Conservation (phyloP, 2,888 invertebrate genomes). For the Pinctada fucata region DNA sequence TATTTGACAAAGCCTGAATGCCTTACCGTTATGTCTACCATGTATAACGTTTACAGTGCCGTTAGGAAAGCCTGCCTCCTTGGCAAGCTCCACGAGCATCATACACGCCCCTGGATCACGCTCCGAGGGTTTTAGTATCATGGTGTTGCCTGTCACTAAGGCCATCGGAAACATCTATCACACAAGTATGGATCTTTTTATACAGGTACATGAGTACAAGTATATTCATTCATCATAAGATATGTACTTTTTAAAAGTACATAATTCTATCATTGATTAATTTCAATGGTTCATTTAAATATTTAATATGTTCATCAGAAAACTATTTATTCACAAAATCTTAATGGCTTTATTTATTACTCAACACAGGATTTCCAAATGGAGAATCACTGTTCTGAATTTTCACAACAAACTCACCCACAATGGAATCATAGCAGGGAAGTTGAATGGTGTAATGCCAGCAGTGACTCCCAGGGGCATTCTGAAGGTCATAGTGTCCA, state of each 20-base stretch:
- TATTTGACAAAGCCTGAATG: too few relatives aligned
- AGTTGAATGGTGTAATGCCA: constrained; percentile 99
- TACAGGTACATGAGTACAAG: neutral
- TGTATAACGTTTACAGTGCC: constrained; percentile 97
- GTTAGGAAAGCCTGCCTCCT: constrained; percentile 96
- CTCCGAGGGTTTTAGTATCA: constrained; percentile 96
- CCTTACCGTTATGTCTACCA: constrained; percentile 87
- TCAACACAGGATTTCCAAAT: too few relatives aligned
- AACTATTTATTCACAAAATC: too few relatives aligned
- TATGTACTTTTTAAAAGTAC: too few relatives aligned
- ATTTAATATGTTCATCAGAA: too few relatives aligned
- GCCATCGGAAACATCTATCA: constrained; percentile 82
- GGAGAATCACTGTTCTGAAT: neutral
- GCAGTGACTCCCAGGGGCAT: constrained; percentile 94
- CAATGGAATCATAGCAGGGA: constrained; percentile 99
- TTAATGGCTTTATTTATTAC: too few relatives aligned
- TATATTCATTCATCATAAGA: neutral
- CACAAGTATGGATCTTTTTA: neutral
- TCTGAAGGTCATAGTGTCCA: constrained; percentile 96
- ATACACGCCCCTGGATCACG: constrained; percentile 98
- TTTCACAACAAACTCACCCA: constrained; percentile 81
- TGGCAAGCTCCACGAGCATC: constrained; percentile 93
- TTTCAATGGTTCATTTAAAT: too few relatives aligned
- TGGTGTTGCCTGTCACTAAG: constrained; percentile 93
- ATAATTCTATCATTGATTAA: too few relatives aligned